phyloP scores from a whole-genome alignment of 2,797 vertebrate species.

The Babyrousa celebensis region DNA sequence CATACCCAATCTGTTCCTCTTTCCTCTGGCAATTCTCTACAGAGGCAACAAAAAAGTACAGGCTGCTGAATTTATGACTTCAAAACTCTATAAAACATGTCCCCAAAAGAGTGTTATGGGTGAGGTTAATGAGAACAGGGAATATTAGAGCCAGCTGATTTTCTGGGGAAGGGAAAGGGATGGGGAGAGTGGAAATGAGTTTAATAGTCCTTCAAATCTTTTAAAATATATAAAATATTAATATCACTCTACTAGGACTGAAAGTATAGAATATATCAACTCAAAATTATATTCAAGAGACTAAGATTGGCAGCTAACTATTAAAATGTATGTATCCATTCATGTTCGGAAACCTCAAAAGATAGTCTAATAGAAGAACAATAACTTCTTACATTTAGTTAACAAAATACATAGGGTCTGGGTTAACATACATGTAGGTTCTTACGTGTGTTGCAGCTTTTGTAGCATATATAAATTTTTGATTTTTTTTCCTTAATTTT shows the following conservation, averaged over 20 bases:
- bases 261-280: neutral
- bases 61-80: neutral
- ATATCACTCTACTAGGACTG: neutral
- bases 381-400: neutral
- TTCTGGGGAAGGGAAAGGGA: neutral
- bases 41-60: neutral
- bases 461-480: neutral
- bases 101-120: neutral
- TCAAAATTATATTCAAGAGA: neutral
- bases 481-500: constrained; percentile 36
- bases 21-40: neutral
- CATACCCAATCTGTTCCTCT: neutral
- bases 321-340: neutral
- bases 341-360: constrained; percentile 45
- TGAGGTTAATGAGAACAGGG: neutral
- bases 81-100: neutral
- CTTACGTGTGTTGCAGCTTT: neutral
- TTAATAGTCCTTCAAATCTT: neutral
- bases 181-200: neutral
- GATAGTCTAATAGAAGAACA: neutral
- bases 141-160: neutral
- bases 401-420: neutral
- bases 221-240: constrained; percentile 36
- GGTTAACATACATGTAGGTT: neutral
- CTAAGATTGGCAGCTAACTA: neutral